Evolutionary conservation across 2,888 invertebrate species (phyloP), one percentile per base, ranked within the genome.

Genomic region (Acleris holmiana): DNA sequence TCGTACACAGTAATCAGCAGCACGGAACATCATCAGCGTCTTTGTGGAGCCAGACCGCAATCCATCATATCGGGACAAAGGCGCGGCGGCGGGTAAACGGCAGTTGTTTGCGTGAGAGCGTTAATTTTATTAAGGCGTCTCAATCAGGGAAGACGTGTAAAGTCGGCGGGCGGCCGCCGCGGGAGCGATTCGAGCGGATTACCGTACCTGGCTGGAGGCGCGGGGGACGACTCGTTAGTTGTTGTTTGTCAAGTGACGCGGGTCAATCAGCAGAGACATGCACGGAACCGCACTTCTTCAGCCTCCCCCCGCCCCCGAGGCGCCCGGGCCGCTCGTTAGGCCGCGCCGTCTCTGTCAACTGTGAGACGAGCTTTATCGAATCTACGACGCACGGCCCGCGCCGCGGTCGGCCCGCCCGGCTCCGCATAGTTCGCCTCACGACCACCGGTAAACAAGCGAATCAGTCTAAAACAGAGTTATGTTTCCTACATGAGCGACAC

Each of bases 251-350:
- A 86, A 92, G 92, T 91, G 91, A 91, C 91, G 91, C 91, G 91
- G 92, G 92, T 92, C 92, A 92, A 92, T 92, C 92, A 92, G 91
- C 90, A 91, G 91, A 89, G 91, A 88, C 91, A 92, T 91, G 91
- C 91, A 91, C 88, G 91, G 91, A 90, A 91, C 92, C 92, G 89
- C 92, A 91, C 90, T 92, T 91, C 92, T 91, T 91, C 91, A 81
- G 78, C 83, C 84, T 83, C 82, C 82, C 75, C 72, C 67, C 77
- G 74, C 76, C 76, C 64, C 69, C 67, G 58, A 48, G 63, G 66
- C 72, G 71, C 71, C 74, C n/a, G 66, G 59, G 66, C 49, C 65
- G 82, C 85, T 90, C 89, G 89, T 90, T 90, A 88, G 88, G 86
- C 88, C 88, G 85, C 88, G 81, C 84, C 86, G 88, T 90, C 91